A percentile compares a stretch with the other conserved stretches of the same genome.
These are phyloP conservation scores for Tapera naevia DNA, from an alignment of 2,797 vertebrate genomes.

Conservation along the genomic window DNA sequence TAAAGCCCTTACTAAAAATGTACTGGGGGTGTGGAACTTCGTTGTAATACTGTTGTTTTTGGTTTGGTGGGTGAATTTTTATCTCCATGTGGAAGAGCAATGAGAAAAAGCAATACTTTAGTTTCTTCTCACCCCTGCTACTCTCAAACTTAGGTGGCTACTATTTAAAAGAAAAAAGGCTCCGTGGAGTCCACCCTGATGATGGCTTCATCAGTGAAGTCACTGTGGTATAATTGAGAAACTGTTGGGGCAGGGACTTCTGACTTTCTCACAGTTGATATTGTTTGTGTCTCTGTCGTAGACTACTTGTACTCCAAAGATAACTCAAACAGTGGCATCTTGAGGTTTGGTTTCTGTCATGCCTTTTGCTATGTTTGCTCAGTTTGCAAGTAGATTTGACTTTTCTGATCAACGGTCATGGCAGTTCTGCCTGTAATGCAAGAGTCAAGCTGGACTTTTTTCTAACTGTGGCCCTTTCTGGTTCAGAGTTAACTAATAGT, in stretches of 20 bases:
- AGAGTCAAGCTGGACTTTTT: constrained; percentile 15
- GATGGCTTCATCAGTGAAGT: neutral
- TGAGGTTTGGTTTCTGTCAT: neutral
- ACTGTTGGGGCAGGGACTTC: neutral
- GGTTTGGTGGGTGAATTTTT: neutral
- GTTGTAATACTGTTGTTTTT: neutral
- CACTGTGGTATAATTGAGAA: neutral
- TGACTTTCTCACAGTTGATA: neutral
- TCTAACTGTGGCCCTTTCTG: neutral
- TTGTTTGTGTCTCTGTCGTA: neutral
- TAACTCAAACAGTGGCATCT: neutral
- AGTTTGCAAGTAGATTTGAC: neutral
- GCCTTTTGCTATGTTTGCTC: neutral
- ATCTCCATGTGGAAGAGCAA: neutral
- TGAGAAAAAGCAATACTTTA: neutral
- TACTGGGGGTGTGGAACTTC: neutral
- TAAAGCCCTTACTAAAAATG: neutral
- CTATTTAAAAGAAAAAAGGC: neutral
- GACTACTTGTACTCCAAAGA: neutral
- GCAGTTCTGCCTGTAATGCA: neutral
- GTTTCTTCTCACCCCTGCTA: neutral
- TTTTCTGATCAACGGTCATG: neutral
- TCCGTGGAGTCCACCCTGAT: neutral
- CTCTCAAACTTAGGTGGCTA: neutral
- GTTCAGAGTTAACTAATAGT: constrained; percentile 15